Percentiles rank a stretch among this genome's conserved stretches.
These are phyloP conservation scores for Crematogaster levior DNA, from an alignment of 2,888 invertebrate species.

Conservation along the genomic window DNA sequence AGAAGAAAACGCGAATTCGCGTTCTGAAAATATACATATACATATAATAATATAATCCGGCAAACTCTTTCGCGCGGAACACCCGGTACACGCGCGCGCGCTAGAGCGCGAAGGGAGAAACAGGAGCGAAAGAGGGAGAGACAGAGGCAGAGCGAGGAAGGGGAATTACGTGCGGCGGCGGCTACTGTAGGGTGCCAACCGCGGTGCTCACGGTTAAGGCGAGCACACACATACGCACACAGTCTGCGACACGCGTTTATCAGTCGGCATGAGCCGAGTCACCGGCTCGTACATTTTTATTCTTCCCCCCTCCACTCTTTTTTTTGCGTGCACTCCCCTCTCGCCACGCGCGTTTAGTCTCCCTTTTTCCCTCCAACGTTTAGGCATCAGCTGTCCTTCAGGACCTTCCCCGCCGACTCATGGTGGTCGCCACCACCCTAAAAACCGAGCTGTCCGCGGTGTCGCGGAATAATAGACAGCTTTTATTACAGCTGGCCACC, in stretches of 20 bases:
- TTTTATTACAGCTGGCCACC: constrained; percentile 56
- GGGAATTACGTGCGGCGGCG: constrained; percentile 60
- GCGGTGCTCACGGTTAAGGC: constrained; percentile 69
- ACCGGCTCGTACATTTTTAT: constrained; percentile 76
- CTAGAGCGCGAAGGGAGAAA: constrained; percentile 37
- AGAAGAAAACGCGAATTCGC: not conserved
- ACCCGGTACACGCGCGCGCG: constrained; percentile 60
- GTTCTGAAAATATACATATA: no score
- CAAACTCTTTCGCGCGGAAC: constrained; percentile 36
- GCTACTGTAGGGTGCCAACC: constrained; percentile 61
- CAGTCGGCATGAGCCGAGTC: constrained; percentile 83
- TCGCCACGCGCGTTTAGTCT: constrained; percentile 41
- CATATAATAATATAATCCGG: not conserved
- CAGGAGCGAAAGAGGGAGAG: constrained; percentile 41
- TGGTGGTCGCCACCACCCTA: constrained; percentile 67
- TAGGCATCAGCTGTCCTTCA: constrained; percentile 23
- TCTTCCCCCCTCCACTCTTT: constrained; percentile 52
- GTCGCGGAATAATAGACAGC: constrained; percentile 63
- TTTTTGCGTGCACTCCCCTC: constrained; percentile 54
- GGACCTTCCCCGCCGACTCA: constrained; percentile 41
- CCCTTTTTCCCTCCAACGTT: constrained; percentile 36
- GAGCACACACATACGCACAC: constrained; percentile 57
- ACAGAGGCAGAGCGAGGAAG: constrained; percentile 50
- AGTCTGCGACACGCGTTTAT: constrained; percentile 76
- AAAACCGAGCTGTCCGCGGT: constrained; percentile 60